Percentiles rank a stretch among this genome's conserved stretches.
Evolutionary conservation across 1,140 invertebrate species (phyloP).

Genomic region (Cecropterus lyciades): DNA sequence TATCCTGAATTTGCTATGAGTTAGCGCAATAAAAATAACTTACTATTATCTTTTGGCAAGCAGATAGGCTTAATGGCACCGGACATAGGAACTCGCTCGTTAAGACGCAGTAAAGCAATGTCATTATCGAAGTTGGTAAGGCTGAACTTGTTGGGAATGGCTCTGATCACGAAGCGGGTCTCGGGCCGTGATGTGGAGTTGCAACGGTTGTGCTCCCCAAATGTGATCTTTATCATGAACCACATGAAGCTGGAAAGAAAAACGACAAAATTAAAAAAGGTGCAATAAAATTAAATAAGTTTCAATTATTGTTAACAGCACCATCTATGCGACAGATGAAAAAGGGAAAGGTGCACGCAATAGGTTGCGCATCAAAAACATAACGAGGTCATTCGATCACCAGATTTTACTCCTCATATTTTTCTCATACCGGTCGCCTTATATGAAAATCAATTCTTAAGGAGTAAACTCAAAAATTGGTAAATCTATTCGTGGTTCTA

Average conservation of each 20-base stretch:
- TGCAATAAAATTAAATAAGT: too few species aligned
- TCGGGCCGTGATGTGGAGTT: constrained; percentile 88
- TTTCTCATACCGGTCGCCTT: too few species aligned
- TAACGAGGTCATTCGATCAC: too few species aligned
- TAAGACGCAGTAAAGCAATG: constrained; percentile 91
- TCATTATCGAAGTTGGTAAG: constrained; percentile 94
- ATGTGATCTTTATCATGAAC: constrained; percentile 95
- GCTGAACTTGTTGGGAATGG: constrained; percentile 91
- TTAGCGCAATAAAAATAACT: constrained; percentile 50
- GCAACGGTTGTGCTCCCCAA: constrained; percentile 93
- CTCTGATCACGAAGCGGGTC: constrained; percentile 90
- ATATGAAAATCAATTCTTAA: too few species aligned
- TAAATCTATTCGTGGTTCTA: too few species aligned
- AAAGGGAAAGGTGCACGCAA: too few species aligned
- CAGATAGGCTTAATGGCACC: constrained; percentile 92
- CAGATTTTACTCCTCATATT: too few species aligned
- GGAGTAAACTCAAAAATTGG: too few species aligned
- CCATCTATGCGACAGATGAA: too few species aligned
- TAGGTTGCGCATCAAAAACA: too few species aligned
- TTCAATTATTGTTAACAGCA: too few species aligned
- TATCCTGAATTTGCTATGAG: too few species aligned
- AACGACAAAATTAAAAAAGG: background rate
- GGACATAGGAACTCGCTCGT: constrained; percentile 90
- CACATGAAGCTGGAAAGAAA: constrained; percentile 91
- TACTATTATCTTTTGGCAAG: constrained; percentile 88